Conservation (phyloP, 2,113 vertebrate species). For the Peromyscus maniculatus region DNA sequence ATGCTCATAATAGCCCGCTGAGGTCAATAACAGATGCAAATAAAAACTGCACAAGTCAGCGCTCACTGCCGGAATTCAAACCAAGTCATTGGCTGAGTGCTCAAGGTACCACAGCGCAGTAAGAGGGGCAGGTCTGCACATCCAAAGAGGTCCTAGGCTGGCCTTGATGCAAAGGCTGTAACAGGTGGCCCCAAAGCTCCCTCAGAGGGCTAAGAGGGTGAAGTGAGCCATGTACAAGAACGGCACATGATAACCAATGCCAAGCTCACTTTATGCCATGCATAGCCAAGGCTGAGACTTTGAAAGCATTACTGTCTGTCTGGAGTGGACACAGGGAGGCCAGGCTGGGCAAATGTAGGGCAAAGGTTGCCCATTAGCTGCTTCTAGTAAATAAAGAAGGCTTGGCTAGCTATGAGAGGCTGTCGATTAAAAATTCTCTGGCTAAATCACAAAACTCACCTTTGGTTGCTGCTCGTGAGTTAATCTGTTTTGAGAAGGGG, state of each 20-base stretch:
- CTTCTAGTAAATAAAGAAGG: neutral
- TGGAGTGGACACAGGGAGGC: neutral
- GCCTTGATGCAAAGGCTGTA: neutral
- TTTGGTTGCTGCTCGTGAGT: neutral
- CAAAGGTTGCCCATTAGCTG: neutral
- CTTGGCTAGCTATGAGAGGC: neutral
- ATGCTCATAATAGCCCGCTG: too few species aligned
- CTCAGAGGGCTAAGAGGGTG: neutral
- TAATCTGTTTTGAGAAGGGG: neutral
- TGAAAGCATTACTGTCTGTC: neutral
- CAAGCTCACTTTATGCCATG: too few species aligned
- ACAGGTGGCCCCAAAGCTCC: neutral
- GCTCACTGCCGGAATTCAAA: neutral
- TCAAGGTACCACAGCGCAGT: rapidly evolving
- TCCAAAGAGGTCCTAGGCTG: neutral
- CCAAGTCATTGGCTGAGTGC: neutral
- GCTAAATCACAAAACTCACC: neutral
- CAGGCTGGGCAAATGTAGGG: neutral
- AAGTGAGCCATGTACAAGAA: rapidly evolving
- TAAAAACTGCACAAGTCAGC: neutral
- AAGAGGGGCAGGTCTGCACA: neutral
- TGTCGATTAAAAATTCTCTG: neutral
- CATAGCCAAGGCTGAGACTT: neutral
- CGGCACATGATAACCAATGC: neutral
- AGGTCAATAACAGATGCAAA: neutral